phyloP scores from a whole-genome alignment of 2,113 vertebrate genomes.

The Grus americana region DNA sequence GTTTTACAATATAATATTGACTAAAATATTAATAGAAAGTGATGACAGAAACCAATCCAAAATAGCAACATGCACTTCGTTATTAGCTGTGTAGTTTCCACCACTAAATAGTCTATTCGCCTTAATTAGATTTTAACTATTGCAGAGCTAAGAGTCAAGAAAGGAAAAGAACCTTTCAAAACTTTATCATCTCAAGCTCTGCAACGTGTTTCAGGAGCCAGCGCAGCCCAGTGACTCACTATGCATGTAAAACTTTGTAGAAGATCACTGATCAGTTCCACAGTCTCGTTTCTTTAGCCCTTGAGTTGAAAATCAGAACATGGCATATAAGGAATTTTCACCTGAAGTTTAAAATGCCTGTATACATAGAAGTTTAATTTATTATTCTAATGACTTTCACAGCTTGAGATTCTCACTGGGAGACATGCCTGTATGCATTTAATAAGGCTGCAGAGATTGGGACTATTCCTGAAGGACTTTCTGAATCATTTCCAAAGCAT shows the following conservation, averaged over 20 bases:
- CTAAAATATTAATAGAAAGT: not conserved
- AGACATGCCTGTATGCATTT: conserved; percentile 73
- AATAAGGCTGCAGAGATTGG: conserved; percentile 76
- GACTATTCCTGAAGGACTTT: conserved; percentile 72
- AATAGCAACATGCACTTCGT: conserved; percentile 9
- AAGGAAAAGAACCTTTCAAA: not conserved
- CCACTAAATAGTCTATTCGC: not conserved
- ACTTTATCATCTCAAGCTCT: not conserved
- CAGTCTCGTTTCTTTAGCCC: conserved; percentile 32
- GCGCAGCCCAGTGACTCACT: conserved; percentile 3
- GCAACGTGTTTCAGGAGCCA: conserved; percentile 16
- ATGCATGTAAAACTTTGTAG: conserved; percentile 33
- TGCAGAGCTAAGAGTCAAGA: not conserved
- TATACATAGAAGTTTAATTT: conserved; percentile 76
- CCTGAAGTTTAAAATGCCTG: conserved; percentile 73
- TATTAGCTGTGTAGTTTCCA: not conserved
- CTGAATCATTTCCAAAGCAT: conserved; percentile 71
- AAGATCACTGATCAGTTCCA: not conserved
- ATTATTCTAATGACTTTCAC: conserved; percentile 84
- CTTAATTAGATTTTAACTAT: conserved; percentile 42
- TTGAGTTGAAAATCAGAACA: conserved; percentile 61
- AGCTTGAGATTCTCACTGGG: conserved; percentile 77
- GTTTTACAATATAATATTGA: not conserved
- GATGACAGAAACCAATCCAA: not conserved
- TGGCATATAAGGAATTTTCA: conserved; percentile 63